phyloP scores from a whole-genome alignment of 2,113 vertebrate genomes.

The Camelus dromedarius region DNA sequence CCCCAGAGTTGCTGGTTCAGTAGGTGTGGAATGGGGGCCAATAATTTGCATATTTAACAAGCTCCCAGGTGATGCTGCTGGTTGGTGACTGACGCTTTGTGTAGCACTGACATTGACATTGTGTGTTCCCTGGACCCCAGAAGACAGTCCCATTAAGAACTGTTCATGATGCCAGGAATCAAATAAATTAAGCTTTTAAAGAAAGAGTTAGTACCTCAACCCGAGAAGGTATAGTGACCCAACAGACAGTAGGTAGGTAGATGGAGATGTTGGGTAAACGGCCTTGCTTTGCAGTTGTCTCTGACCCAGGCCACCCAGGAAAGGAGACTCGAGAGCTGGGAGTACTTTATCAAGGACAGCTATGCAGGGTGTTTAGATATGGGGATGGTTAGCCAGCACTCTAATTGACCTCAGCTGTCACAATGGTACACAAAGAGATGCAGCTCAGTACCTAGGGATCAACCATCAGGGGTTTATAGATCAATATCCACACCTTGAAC shows the following conservation, averaged over 20 bases:
- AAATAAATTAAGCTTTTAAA: not conserved
- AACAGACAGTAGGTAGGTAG: not conserved
- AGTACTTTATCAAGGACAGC: constrained; percentile 63
- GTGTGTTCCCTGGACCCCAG: not conserved
- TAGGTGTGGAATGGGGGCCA: not conserved
- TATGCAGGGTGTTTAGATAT: constrained; percentile 49
- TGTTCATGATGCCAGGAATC: not conserved
- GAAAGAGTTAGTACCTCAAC: not conserved
- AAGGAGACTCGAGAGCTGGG: not conserved
- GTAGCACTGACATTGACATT: too few species aligned
- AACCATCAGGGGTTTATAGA: constrained; percentile 63
- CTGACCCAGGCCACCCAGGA: not conserved
- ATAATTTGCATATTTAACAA: not conserved
- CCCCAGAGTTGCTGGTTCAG: not conserved
- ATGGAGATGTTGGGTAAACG: not conserved
- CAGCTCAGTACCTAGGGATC: constrained; percentile 63
- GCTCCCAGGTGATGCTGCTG: not conserved
- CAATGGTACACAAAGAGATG: constrained; percentile 71
- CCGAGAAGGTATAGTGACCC: not conserved
- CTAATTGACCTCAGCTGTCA: constrained; percentile 78
- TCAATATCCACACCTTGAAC: constrained; percentile 80
- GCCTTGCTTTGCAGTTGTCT: not conserved
- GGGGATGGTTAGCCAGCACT: constrained; percentile 59
- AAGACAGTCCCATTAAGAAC: not conserved
- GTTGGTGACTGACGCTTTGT: not conserved